Evolutionary conservation across 2,797 vertebrate species (phyloP).

Genomic region (Melanotaenia parkinsoni): DNA sequence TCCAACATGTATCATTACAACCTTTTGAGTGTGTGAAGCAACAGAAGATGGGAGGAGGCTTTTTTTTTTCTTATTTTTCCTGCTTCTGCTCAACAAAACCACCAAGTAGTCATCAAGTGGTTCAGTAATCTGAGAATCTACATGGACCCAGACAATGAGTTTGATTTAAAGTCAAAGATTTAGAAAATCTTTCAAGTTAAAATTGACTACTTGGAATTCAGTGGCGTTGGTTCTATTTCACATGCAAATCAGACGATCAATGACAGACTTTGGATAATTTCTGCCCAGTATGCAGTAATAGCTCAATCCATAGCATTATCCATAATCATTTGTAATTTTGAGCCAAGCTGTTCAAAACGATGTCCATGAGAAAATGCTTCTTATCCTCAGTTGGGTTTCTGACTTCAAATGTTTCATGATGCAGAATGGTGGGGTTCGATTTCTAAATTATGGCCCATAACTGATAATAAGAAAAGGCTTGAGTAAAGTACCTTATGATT

Average conservation of each 20-base stretch:
- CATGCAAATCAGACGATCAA: slow-evolving; percentile 7
- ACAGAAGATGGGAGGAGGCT: not conserved
- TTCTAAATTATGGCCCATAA: too few relatives aligned
- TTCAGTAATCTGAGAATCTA: slow-evolving; percentile 20
- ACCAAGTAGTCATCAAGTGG: slow-evolving; percentile 4
- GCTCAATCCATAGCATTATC: slow-evolving; percentile 9
- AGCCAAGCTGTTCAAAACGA: too few relatives aligned
- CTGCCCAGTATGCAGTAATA: not conserved
- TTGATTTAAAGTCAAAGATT: slow-evolving; percentile 21
- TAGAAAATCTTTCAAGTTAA: slow-evolving; percentile 6
- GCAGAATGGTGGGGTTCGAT: too few relatives aligned
- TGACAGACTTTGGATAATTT: slow-evolving; percentile 17
- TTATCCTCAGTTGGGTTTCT: too few relatives aligned
- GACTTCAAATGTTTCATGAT: too few relatives aligned
- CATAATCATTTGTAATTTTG: not conserved
- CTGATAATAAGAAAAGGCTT: too few relatives aligned
- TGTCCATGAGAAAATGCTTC: too few relatives aligned
- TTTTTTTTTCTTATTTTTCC: not conserved
- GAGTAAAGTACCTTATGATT: too few relatives aligned
- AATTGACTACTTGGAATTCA: slow-evolving; percentile 13
- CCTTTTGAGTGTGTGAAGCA: slow-evolving; percentile 11
- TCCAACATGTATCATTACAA: slow-evolving; percentile 28
- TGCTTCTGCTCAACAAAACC: slow-evolving; percentile 18
- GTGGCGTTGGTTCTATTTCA: not conserved
- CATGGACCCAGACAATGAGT: slow-evolving; percentile 2